phyloP scores from a whole-genome alignment of 92 coral and sea anemone genomes.

The Muricea muricata region DNA sequence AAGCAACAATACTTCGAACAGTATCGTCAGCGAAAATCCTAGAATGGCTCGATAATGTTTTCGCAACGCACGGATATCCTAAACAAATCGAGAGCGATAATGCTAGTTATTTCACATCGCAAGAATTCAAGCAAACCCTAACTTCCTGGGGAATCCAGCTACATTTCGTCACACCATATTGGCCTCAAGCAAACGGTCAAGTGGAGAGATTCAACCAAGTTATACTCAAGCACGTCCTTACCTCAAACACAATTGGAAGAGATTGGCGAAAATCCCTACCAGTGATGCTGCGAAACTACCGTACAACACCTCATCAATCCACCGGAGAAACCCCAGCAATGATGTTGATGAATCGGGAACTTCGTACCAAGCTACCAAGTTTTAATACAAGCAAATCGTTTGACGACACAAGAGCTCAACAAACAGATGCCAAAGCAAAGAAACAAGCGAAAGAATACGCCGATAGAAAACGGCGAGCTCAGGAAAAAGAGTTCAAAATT shows the following conservation, averaged over 20 bases:
- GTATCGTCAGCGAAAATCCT: neutral
- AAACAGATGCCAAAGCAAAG: neutral
- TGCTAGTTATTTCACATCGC: slow-evolving; percentile 44
- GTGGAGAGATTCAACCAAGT: slow-evolving; percentile 39
- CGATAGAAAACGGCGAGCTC: too few species aligned
- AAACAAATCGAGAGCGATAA: slow-evolving; percentile 35
- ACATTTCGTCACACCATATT: slow-evolving; percentile 42
- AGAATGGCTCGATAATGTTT: slow-evolving; percentile 5
- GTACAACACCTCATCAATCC: slow-evolving; percentile 36
- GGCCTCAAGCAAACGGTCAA: slow-evolving; percentile 74
- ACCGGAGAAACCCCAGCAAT: slow-evolving; percentile 41
- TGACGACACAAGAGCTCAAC: neutral
- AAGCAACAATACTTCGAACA: too few species aligned
- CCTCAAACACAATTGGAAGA: slow-evolving; percentile 3
- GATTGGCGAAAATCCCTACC: slow-evolving; percentile 49
- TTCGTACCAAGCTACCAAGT: slow-evolving; percentile 42
- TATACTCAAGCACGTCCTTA: neutral
- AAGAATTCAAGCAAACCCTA: slow-evolving; percentile 11
- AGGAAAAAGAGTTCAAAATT: too few species aligned
- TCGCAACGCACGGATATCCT: slow-evolving; percentile 46
- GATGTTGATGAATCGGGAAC: slow-evolving; percentile 31
- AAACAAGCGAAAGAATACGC: neutral
- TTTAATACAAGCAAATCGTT: neutral
- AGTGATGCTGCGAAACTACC: slow-evolving; percentile 23
- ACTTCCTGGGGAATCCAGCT: slow-evolving; percentile 39